Conservation (phyloP, 2,888 invertebrate species). For the Germaria angustata region DNA sequence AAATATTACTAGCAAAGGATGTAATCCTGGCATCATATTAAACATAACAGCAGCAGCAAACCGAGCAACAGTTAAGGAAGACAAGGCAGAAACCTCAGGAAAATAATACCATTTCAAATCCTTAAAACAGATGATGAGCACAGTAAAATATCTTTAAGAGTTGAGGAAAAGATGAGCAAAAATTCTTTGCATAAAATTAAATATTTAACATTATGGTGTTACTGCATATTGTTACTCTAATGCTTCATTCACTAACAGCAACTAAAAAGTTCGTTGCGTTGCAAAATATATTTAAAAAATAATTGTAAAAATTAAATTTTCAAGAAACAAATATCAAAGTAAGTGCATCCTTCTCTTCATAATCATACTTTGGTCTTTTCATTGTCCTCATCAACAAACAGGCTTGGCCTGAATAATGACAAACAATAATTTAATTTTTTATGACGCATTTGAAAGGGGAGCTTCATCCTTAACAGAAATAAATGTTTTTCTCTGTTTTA, state of each 20-base stretch:
- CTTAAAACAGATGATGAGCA: slow-evolving; percentile 33
- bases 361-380: no score
- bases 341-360: no score
- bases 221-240: background rate
- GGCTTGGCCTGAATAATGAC: background rate
- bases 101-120: background rate
- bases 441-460: background rate
- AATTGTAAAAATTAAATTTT: background rate
- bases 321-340: background rate
- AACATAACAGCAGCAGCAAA: slow-evolving; percentile 5
- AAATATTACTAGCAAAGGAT: slow-evolving; percentile 42
- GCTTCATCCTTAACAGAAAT: background rate
- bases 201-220: background rate
- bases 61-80: slow-evolving; percentile 6
- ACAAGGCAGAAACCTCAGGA: background rate
- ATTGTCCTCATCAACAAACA: no score
- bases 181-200: background rate
- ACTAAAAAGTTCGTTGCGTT: background rate
- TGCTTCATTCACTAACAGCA: slow-evolving; percentile 10
- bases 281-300: no score
- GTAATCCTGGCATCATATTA: slow-evolving; percentile 51
- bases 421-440: background rate
- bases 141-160: background rate
- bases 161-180: background rate
- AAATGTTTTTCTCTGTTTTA: background rate